Conservation (phyloP, 2,797 vertebrate species). For the Champsocephalus esox region DNA sequence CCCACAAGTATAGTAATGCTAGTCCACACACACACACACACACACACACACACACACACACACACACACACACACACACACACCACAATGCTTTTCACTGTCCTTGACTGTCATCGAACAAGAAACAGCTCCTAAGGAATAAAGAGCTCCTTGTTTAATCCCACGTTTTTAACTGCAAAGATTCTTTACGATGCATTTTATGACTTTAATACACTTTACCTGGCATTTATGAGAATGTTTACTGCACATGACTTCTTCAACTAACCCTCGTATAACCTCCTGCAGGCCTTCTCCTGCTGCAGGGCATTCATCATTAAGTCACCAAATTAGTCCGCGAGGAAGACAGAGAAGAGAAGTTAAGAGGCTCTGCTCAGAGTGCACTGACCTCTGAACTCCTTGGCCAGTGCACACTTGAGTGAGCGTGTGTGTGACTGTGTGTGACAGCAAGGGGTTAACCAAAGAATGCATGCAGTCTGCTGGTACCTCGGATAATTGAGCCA, state of each 20-base stretch:
- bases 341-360: slow-evolving; percentile 56
- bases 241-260: slow-evolving; percentile 41
- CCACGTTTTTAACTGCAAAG: slow-evolving; percentile 1
- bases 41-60: too few relatives aligned
- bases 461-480: slow-evolving; percentile 73
- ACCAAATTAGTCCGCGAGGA: slow-evolving; percentile 65
- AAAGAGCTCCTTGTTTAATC: slow-evolving; percentile 41
- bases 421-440: slow-evolving; percentile 66
- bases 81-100: neutral
- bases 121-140: neutral
- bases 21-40: too few relatives aligned
- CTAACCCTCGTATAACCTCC: slow-evolving; percentile 27
- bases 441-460: slow-evolving; percentile 72
- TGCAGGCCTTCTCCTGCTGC: slow-evolving; percentile 28
- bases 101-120: slow-evolving; percentile 14
- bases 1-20: too few relatives aligned
- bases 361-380: slow-evolving; percentile 46
- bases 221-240: slow-evolving; percentile 55
- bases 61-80: neutral
- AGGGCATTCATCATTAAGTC: slow-evolving; percentile 57
- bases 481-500: slow-evolving; percentile 75
- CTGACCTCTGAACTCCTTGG: slow-evolving; percentile 64
- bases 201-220: slow-evolving; percentile 41
- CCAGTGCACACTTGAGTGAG: slow-evolving; percentile 62
- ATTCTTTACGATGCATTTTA: slow-evolving; percentile 60